Evolutionary conservation across 2,797 vertebrate genomes (phyloP).

Genomic region (Falco novaeseelandiae): DNA sequence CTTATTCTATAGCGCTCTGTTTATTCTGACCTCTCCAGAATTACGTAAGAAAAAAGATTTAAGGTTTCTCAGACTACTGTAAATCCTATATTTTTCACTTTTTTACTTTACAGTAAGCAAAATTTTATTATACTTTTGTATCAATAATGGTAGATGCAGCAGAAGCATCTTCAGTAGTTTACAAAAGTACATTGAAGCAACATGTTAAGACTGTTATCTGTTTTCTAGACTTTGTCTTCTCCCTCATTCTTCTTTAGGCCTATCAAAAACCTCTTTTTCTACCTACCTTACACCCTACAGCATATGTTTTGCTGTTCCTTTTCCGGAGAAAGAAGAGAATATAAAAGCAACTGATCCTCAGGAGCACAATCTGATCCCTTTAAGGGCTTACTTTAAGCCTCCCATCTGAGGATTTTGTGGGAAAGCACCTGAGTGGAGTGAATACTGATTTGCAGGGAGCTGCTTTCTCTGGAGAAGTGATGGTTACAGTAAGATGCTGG

Average conservation of each 20-base stretch:
- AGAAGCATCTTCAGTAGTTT: not conserved
- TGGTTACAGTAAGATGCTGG: not conserved
- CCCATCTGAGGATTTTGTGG: conserved; percentile 20
- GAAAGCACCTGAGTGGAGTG: conserved; percentile 51
- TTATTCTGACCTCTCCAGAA: not conserved
- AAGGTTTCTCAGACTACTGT: not conserved
- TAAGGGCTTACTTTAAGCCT: conserved; percentile 55
- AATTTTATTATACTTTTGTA: not conserved
- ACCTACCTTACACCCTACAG: not conserved
- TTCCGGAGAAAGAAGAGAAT: conserved; percentile 28
- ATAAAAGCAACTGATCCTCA: conserved; percentile 4
- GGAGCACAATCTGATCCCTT: conserved; percentile 43
- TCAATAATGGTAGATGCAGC: not conserved
- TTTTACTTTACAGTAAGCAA: not conserved
- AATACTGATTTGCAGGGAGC: conserved; percentile 16
- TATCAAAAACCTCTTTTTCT: conserved; percentile 20
- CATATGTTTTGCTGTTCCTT: conserved; percentile 51
- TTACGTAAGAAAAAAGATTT: not conserved
- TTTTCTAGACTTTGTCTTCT: not conserved
- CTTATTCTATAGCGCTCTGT: not conserved
- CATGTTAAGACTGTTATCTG: not conserved
- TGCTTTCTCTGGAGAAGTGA: conserved; percentile 25
- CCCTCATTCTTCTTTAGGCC: not conserved
- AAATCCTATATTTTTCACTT: not conserved
- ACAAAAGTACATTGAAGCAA: not conserved